Evolutionary conservation across 2,113 vertebrate species (phyloP), one percentile per base, ranked within the genome.

Genomic region (Pachypanchax playfairii): DNA sequence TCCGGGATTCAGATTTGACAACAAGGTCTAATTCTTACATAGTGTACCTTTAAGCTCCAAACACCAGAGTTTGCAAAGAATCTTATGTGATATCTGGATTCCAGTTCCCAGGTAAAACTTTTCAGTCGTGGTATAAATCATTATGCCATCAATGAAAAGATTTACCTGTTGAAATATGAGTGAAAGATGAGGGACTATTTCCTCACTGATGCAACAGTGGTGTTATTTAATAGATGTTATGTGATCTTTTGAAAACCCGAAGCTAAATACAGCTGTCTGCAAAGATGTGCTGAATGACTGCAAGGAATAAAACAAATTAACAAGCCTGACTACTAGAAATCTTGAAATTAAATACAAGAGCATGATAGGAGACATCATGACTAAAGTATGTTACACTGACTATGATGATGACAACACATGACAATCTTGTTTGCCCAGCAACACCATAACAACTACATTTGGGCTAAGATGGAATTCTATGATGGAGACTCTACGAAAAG

Each of bases 281-380:
- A 75, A 66, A 74, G 73, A 65, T 47, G 44, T 48, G 62, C 43
- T 83, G 70, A 85, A 83, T 67, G 53, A 64, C 71, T 77, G 72
- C 24, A 18, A 80, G 69, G 61, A 70, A 9, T 9, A 42, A 60
- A 72, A 73, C 18, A 11, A 53, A 31, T 35, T 83, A 83, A 81
- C 38, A 57, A 62, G 54, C 65, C 68, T 77, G 72, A 73, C 81
- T 67, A 64, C 15, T 4, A 85, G 83, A 52, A 65, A 57, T 84
- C 66, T 49, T 48, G 22, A 77, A 84, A 85, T 83, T 46, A 81
- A 49, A 86, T 56, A 70, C 70, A 70, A 67, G 38, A 72, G 58
- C 51, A 69, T 31, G 39, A 35, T 68, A 58, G 49, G 56, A 60
- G 62, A 73, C 10, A 7, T 36, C 50, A 65, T n/a, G 50, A 28